Evolutionary conservation across 2,888 invertebrate species (phyloP).

Genomic region (Bugulina stolonifera): DNA sequence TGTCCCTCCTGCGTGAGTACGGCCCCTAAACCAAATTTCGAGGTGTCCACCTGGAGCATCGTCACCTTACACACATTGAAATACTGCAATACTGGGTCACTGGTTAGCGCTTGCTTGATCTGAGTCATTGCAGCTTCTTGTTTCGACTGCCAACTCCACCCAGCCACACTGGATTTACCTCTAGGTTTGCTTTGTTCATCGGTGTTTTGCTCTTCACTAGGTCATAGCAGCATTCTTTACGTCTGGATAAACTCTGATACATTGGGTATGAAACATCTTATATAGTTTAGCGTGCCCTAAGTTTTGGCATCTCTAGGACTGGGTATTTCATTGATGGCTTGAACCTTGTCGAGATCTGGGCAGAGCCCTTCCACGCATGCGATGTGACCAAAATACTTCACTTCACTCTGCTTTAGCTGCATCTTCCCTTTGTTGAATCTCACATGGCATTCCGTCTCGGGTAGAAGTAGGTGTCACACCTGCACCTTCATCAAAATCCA

Average conservation of each 20-base stretch:
- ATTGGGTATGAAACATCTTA: background rate
- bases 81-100: constrained; percentile 30
- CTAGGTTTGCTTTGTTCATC: background rate
- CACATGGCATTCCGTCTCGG: too few relatives aligned
- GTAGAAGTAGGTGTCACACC: too few relatives aligned
- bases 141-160: background rate
- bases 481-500: too few relatives aligned
- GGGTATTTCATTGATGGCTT: background rate
- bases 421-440: too few relatives aligned
- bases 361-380: background rate
- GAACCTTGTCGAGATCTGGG: background rate
- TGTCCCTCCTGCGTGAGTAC: constrained; percentile 29
- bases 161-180: too few relatives aligned
- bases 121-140: background rate
- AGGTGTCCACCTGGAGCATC: constrained; percentile 30
- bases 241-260: background rate
- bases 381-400: background rate
- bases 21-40: constrained; percentile 30
- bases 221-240: background rate
- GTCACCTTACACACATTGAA: constrained; percentile 27
- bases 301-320: background rate
- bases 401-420: background rate
- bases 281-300: background rate
- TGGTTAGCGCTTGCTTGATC: constrained; percentile 27
- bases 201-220: background rate